A percentile compares a stretch with the other conserved stretches of the same genome.
Conservation (phyloP, 1,140 invertebrate genomes). For the Lordiphosa clarofinis region DNA sequence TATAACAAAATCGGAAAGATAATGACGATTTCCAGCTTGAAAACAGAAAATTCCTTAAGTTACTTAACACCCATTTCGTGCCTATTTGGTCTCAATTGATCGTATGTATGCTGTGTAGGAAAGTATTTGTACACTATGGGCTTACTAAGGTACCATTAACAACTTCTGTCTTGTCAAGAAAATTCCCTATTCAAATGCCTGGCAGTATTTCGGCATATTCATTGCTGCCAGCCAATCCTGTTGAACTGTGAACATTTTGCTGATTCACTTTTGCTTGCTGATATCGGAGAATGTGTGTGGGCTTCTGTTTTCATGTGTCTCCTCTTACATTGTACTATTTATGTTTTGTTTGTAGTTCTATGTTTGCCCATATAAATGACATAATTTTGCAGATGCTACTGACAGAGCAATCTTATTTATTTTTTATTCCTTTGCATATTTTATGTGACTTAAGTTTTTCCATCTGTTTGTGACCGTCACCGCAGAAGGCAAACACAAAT, state of each 20-base stretch:
- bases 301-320: conserved; percentile 45
- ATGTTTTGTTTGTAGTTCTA: conserved; percentile 58
- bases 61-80: too few species aligned
- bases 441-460: conserved; percentile 25
- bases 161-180: too few species aligned
- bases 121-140: too few species aligned
- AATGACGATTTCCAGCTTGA: too few species aligned
- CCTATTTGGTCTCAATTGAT: too few species aligned
- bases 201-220: conserved; percentile 4
- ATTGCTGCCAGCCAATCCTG: conserved; percentile 8
- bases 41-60: too few species aligned
- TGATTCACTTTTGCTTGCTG: conserved; percentile 58
- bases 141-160: too few species aligned
- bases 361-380: conserved; percentile 77
- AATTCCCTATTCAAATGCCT: conserved; percentile 19
- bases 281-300: conserved; percentile 29
- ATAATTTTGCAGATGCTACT: conserved; percentile 71
- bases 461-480: conserved; percentile 22
- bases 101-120: too few species aligned
- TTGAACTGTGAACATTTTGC: conserved; percentile 52
- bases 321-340: not conserved
- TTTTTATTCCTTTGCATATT: conserved; percentile 60
- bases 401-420: conserved; percentile 38
- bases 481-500: conserved; percentile 64
- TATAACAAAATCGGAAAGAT: too few species aligned